These are phyloP conservation scores for Ferdinandea cuprea DNA, from an alignment of 2,888 invertebrate species.

Conservation along the genomic window DNA sequence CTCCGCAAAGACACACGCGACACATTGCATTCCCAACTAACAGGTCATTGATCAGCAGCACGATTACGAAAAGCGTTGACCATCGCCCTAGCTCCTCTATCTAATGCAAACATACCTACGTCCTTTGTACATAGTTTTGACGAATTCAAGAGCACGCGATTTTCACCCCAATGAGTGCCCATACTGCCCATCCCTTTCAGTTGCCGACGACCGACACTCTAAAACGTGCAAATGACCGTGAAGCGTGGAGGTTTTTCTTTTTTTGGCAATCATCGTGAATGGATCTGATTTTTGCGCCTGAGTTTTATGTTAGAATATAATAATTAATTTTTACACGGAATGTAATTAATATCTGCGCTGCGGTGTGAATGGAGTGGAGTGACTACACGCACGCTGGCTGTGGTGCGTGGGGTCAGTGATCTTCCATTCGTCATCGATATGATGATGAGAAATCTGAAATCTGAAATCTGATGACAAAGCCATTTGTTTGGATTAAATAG, in stretches of 20 bases:
- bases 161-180: constrained; percentile 45
- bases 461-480: neutral
- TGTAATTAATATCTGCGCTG: constrained; percentile 53
- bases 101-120: too few relatives aligned
- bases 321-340: constrained; percentile 23
- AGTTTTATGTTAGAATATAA: constrained; percentile 28
- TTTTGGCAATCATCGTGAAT: constrained; percentile 53
- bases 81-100: constrained; percentile 10
- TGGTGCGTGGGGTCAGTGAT: constrained; percentile 17
- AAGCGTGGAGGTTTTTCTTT: constrained; percentile 62
- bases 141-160: constrained; percentile 49
- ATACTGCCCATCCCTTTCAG: neutral
- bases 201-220: neutral
- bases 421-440: constrained; percentile 23
- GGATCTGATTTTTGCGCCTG: constrained; percentile 10
- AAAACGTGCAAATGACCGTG: constrained; percentile 57
- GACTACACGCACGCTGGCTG: constrained; percentile 1
- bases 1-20: constrained; percentile 16
- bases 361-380: constrained; percentile 49
- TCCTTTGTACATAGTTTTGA: too few relatives aligned
- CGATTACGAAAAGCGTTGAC: neutral
- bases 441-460: too few relatives aligned
- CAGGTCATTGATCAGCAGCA: constrained; percentile 52
- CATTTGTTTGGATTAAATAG: too few relatives aligned
- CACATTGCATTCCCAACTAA: constrained; percentile 11